Conservation (phyloP, 2,888 invertebrate genomes). For the Coremacera marginata region DNA sequence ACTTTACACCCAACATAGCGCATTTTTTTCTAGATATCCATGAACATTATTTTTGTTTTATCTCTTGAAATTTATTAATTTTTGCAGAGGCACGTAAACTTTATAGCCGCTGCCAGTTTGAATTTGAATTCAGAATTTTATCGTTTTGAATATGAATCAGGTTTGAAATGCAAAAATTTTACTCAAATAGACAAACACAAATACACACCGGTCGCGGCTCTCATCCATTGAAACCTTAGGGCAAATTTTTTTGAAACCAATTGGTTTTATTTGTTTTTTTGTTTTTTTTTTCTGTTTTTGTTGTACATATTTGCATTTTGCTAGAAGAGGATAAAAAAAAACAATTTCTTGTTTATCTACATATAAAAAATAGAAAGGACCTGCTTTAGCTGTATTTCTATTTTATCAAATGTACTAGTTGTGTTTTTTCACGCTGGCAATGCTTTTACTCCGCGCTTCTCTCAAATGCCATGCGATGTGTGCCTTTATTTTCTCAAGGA, state of each 20-base stretch:
- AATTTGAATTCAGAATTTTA: constrained; percentile 22
- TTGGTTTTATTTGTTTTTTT: not conserved
- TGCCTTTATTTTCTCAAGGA: constrained; percentile 32
- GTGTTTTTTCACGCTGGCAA: not conserved
- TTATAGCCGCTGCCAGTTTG: constrained; percentile 17
- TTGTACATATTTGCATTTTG: not conserved
- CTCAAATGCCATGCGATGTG: not conserved
- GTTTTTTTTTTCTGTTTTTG: not conserved
- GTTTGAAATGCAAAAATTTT: not conserved
- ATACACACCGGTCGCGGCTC: not conserved
- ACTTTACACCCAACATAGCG: not conserved
- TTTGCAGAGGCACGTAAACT: constrained; percentile 43
- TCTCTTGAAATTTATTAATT: constrained; percentile 11
- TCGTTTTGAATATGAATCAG: constrained; percentile 23
- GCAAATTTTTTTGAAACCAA: not conserved
- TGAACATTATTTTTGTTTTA: not conserved
- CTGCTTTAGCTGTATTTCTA: not conserved
- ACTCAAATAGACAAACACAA: not conserved
- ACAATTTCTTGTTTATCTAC: constrained; percentile 8
- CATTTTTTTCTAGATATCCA: not conserved
- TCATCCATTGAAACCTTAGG: not conserved
- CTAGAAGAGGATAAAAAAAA: not conserved
- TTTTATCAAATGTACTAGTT: not conserved
- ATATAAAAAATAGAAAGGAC: not conserved
- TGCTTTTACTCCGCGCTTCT: not conserved